Evolutionary conservation across 2,888 invertebrate genomes (phyloP).

Genomic region (Amiota minor): DNA sequence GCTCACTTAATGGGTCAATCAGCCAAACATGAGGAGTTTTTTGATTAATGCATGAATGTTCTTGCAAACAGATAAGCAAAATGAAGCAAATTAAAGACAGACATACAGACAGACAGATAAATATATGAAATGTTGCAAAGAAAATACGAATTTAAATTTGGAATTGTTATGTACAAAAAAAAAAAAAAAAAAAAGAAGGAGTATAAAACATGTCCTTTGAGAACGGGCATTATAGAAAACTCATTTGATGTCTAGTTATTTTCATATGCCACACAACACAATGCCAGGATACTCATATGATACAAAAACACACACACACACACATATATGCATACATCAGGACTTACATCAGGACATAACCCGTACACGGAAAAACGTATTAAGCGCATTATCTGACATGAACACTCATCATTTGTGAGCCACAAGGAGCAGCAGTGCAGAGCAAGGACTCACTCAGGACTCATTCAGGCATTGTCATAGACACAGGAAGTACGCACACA

Average conservation of each 20-base stretch:
- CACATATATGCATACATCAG: neutral
- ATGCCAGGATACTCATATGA: neutral
- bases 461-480: neutral
- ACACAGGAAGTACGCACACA: neutral
- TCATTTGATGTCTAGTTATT: conserved; percentile 48
- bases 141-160: neutral
- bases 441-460: neutral
- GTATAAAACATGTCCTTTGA: conserved; percentile 35
- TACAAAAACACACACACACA: neutral
- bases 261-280: neutral
- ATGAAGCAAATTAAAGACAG: conserved; percentile 31
- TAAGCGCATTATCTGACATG: conserved; percentile 64
- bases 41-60: neutral
- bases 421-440: neutral
- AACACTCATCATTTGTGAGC: conserved; percentile 43
- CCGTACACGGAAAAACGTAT: conserved; percentile 54
- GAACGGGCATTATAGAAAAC: conserved; percentile 46
- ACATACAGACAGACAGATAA: conserved; percentile 38
- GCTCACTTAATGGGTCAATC: conserved; percentile 62
- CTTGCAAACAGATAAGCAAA: conserved; percentile 26
- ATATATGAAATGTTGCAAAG: neutral
- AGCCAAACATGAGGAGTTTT: conserved; percentile 43
- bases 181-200: conserved; percentile 37
- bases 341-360: neutral
- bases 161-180: conserved; percentile 19